Evolutionary conservation across 2,797 vertebrate genomes (phyloP), one percentile per base, ranked within the genome.

Genomic region (Lemur catta): DNA sequence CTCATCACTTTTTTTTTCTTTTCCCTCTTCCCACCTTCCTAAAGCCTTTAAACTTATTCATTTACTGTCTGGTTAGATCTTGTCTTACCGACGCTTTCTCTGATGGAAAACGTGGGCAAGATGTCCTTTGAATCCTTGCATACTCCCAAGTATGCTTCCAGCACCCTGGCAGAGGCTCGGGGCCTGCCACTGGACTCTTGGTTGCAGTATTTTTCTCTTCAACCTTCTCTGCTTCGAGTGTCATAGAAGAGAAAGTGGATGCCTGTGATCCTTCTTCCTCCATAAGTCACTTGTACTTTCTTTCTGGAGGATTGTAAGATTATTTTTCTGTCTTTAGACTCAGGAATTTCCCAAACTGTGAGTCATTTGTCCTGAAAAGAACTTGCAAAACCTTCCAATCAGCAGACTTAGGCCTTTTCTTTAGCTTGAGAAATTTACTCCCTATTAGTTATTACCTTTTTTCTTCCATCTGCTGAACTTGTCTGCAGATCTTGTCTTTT

Each of bases 281-380:
- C 85, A 5, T 69, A 82, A 81, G 46, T 43, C 91, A 92, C 15
- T 75, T 93, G n/a, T 41, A 61, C 59, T 82, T 78, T 88, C 55
- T 89, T 92, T 94, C 71, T 89, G 52, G 22, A 93, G 93, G 24
- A 87, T 18, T 43, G 9, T 75, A 85, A 75, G n/a, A 59, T 81
- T 86, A 90, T 93, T 65, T 95, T 96, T 92, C 67, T 81, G 79
- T 75, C 81, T 65, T 79, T 85, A 48, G 57, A 82, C 85, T 82
- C 72, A 85, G 82, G 57, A 91, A 95, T 65, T 96, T 93, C 89
- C 82, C 93, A 93, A 52, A 30, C 55, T 85, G 12, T 94, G 88
- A 91, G 67, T 96, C 88, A 96, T 85, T 90, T 93, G 38, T 84
- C 81, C 72, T 92, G 43, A 50, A 52, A 59, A 55, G 52, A 92